Evolutionary conservation across 2,113 vertebrate species (phyloP).

Genomic region (Siniperca knerii): DNA sequence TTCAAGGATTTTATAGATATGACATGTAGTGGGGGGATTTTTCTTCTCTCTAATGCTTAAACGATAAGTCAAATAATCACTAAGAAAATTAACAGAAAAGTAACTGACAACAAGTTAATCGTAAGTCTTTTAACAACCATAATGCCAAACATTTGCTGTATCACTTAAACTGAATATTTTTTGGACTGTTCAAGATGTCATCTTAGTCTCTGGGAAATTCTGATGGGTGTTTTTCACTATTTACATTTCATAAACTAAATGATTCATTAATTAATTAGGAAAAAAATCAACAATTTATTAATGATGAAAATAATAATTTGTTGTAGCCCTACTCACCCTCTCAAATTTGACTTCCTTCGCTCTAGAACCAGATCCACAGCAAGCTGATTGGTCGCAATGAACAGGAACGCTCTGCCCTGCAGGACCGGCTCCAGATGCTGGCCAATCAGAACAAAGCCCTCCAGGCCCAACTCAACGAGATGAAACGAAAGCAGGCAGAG

Average conservation of each 20-base stretch:
- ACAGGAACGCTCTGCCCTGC: constrained; percentile 88
- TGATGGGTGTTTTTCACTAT: neutral
- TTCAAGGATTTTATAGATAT: neutral
- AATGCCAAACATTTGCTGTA: neutral
- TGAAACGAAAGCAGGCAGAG: constrained; percentile 92
- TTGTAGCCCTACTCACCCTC: neutral
- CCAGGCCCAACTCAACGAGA: constrained; percentile 91
- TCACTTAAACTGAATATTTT: neutral
- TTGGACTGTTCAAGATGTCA: neutral
- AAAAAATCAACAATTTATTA: neutral
- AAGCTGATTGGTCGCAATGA: constrained; percentile 89
- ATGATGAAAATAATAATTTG: neutral
- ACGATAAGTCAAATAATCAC: neutral
- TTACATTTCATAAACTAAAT: neutral
- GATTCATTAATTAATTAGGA: neutral
- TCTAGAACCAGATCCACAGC: constrained; percentile 90
- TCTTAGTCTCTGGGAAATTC: neutral
- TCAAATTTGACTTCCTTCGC: neutral
- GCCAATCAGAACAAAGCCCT: constrained; percentile 91
- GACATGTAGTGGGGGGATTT: too few relatives aligned
- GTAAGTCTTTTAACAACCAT: neutral
- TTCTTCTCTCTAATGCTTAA: neutral
- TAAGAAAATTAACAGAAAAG: neutral
- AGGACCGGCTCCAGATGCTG: constrained; percentile 90
- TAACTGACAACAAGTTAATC: neutral